Evolutionary conservation across 1,140 invertebrate species (phyloP).

Genomic region (Drosophila pectinifera): DNA sequence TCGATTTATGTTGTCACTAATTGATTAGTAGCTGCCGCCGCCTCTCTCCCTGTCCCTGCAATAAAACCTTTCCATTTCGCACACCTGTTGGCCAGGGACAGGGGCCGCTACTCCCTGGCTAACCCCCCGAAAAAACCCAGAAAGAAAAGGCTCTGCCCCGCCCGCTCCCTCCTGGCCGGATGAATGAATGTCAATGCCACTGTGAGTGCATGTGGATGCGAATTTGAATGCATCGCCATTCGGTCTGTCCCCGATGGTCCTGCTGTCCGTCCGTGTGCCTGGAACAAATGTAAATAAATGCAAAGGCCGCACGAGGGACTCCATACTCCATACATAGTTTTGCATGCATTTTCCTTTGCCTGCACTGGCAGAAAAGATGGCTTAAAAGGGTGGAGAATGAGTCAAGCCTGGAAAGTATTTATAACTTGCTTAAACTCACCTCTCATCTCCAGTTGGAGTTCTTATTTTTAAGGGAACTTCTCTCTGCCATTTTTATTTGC

Average conservation of each 20-base stretch:
- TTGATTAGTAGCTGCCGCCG: conserved; percentile 50
- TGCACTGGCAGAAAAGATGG: conserved; percentile 3
- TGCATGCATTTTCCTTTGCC: conserved; percentile 65
- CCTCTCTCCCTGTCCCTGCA: conserved; percentile 14
- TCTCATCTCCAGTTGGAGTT: too few relatives aligned
- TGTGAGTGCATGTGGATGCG: conserved; percentile 35
- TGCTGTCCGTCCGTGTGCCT: conserved; percentile 21
- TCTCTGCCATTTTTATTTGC: background rate
- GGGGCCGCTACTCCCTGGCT: conserved; percentile 15
- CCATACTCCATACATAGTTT: conserved; percentile 62
- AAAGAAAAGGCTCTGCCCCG: conserved; percentile 50
- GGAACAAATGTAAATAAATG: conserved; percentile 76
- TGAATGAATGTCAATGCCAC: conserved; percentile 51
- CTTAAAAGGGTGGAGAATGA: too few relatives aligned
- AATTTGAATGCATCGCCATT: conserved; percentile 44
- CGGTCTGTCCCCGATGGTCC: conserved; percentile 8
- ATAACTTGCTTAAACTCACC: too few relatives aligned
- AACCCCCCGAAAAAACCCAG: too few relatives aligned
- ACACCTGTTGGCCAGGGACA: conserved; percentile 59
- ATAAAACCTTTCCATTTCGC: conserved; percentile 62
- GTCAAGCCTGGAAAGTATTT: too few relatives aligned
- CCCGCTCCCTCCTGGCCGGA: conserved; percentile 30
- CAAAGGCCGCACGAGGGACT: conserved; percentile 42
- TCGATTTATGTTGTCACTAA: conserved; percentile 42
- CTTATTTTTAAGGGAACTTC: too few relatives aligned